Evolutionary conservation across 2,888 invertebrate species (phyloP), one percentile per base, ranked within the genome.

Genomic region (Operophtera brumata): DNA sequence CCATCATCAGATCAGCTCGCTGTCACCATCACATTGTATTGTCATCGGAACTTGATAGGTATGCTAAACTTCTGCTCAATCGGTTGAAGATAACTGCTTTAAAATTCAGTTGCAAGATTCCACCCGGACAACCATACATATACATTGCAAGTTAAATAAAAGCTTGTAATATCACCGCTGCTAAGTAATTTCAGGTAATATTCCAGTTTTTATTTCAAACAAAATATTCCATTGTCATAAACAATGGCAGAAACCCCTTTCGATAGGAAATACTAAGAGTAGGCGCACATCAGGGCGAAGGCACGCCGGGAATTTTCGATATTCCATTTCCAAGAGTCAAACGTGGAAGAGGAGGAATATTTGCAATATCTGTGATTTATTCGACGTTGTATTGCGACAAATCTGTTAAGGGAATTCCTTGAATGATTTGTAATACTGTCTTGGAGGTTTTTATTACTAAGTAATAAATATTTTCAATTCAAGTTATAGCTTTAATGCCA

Each of bases 341-440:
- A 40, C 43, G 44, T 39, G 8, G 44, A 46, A 47, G 32, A 36
- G 48, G 47, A 28, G 37, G 35, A 34, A 49, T 49, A 32, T 13
- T 50, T 44, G 44, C 39, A 54, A 54, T 54, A 49, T 41, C 48
- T 45, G 14, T 39, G 48, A 49, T 54, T 54, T 54, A 54, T 45
- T 41, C 48, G 39, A 44, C 39, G 25, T 36, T 45, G 34, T 44
- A 44, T 39, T 11, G 10, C 13, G 32, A 32, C 47, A 47, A 48
- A 50, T 44, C 44, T 39, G 44, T 50, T 32, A 8, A 30, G 7
- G 34, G 13, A 42, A 48, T 48, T 26, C 26, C 42, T 20, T 12
- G 25, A 30, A 34, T 47, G 13, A 36, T 36, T 36, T 12, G 13
- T 13, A n/a, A n/a, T n/a, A 36, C 36, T 6, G 8, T 5, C 36